A percentile compares a stretch with the other conserved stretches of the same genome.
These are phyloP conservation scores for Ephestia elutella DNA, from an alignment of 1,140 invertebrate genomes.

Conservation along the genomic window DNA sequence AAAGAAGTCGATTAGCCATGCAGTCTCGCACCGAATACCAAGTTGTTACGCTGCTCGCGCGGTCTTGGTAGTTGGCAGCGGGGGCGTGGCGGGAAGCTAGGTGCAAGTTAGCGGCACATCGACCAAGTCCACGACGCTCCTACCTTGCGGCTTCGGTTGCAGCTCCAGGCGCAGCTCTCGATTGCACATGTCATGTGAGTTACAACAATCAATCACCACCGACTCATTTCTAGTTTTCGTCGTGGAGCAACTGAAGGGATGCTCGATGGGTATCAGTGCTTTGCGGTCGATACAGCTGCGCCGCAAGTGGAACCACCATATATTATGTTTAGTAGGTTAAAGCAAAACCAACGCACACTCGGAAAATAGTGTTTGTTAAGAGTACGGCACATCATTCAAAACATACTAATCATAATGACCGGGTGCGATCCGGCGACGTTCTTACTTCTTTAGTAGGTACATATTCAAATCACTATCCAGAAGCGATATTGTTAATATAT, in stretches of 20 bases:
- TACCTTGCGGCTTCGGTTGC: slow-evolving; percentile 72
- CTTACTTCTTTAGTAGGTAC: slow-evolving; percentile 55
- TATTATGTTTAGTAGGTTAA: slow-evolving; percentile 70
- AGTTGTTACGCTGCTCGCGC: slow-evolving; percentile 19
- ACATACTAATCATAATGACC: slow-evolving; percentile 44
- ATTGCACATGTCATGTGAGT: slow-evolving; percentile 75
- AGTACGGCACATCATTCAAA: slow-evolving; percentile 64
- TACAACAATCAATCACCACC: slow-evolving; percentile 67
- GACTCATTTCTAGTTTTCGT: slow-evolving; percentile 66
- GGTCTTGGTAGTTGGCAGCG: slow-evolving; percentile 1
- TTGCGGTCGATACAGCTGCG: slow-evolving; percentile 67
- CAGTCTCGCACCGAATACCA: slow-evolving; percentile 46
- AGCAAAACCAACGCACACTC: slow-evolving; percentile 71
- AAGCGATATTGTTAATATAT: slow-evolving; percentile 67
- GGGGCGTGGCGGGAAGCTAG: slow-evolving; percentile 30
- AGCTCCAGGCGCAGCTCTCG: slow-evolving; percentile 66
- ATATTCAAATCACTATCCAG: slow-evolving; percentile 61
- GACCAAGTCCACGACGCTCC: slow-evolving; percentile 48
- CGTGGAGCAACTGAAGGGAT: slow-evolving; percentile 69
- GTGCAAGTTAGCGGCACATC: slow-evolving; percentile 50
- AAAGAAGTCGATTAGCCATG: slow-evolving; percentile 45
- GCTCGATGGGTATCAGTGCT: slow-evolving; percentile 68
- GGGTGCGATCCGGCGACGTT: slow-evolving; percentile 23
- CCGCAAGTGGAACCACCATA: slow-evolving; percentile 67
- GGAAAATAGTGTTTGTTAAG: slow-evolving; percentile 65